These are phyloP conservation scores for Chrysopilus asiliformis DNA, from an alignment of 2,888 invertebrate species.

Conservation along the genomic window DNA sequence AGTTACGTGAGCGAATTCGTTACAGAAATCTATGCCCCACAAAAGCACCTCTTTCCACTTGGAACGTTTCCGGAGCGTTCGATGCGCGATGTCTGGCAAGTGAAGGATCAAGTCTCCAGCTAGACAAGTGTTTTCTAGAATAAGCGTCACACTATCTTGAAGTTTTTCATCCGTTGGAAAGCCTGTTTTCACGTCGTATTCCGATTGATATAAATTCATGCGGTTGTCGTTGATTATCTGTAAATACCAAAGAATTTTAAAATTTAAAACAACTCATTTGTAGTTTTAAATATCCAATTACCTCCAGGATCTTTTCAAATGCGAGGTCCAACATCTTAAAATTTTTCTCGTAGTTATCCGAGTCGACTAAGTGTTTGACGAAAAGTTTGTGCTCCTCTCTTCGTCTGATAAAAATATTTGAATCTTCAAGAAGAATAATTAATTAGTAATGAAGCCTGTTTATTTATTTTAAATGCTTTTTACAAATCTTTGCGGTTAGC, in stretches of 20 bases:
- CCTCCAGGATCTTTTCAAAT: slow-evolving; percentile 18
- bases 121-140: slow-evolving; percentile 16
- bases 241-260: background rate
- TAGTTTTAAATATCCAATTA: slow-evolving; percentile 4
- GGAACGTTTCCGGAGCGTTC: slow-evolving; percentile 12
- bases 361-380: slow-evolving; percentile 15
- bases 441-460: too few relatives aligned
- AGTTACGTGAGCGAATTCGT: slow-evolving; percentile 15
- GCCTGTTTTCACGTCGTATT: slow-evolving; percentile 13
- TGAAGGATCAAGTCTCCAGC: slow-evolving; percentile 18
- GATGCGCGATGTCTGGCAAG: slow-evolving; percentile 19
- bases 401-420: slow-evolving; percentile 15
- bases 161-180: slow-evolving; percentile 14
- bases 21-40: slow-evolving; percentile 18
- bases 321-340: slow-evolving; percentile 18
- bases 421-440: too few relatives aligned
- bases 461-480: too few relatives aligned
- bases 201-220: slow-evolving; percentile 12
- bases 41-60: slow-evolving; percentile 17
- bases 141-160: slow-evolving; percentile 15
- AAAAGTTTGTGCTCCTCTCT: slow-evolving; percentile 17
- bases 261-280: background rate
- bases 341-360: slow-evolving; percentile 17
- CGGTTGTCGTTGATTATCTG: slow-evolving; percentile 18
- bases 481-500: too few relatives aligned